Conservation (phyloP, 2,888 invertebrate species). For the Colostygia pectinataria region DNA sequence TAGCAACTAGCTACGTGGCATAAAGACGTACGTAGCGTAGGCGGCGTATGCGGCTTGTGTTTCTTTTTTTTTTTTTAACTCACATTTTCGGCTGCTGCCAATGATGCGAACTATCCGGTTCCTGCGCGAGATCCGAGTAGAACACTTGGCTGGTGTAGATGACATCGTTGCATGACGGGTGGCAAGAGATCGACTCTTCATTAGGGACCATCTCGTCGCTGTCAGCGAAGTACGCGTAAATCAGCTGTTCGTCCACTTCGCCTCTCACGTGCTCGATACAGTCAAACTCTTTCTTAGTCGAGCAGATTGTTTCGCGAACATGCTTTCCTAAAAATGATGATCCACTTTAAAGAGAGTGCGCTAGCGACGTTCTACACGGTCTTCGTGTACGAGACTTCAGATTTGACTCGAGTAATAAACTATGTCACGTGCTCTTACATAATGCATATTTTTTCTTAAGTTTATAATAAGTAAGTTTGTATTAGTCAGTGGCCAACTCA, state of each 20-base stretch:
- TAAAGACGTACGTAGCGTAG: no score
- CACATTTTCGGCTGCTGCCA: constrained; percentile 53
- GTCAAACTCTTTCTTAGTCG: constrained; percentile 58
- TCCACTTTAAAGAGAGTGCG: no score
- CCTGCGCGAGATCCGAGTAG: constrained; percentile 66
- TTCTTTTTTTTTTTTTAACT: no score
- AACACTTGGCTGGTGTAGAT: constrained; percentile 72
- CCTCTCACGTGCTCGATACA: constrained; percentile 63
- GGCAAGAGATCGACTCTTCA: constrained; percentile 57
- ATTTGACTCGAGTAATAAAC: no score
- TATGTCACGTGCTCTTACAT: no score
- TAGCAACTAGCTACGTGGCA: no score
- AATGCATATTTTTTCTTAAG: no score
- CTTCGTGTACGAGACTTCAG: no score
- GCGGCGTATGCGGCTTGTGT: no score
- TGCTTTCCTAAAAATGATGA: constrained; percentile 56
- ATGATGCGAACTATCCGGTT: constrained; percentile 40
- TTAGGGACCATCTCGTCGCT: constrained; percentile 57
- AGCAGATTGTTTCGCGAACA: constrained; percentile 61
- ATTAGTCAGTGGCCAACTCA: no score
- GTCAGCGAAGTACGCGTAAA: constrained; percentile 68
- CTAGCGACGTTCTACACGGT: no score
- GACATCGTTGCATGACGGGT: constrained; percentile 72
- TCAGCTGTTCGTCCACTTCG: constrained; percentile 62
- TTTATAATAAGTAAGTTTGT: no score